phyloP scores from a whole-genome alignment of 2,888 invertebrate genomes.

The Ditula angustiorana region DNA sequence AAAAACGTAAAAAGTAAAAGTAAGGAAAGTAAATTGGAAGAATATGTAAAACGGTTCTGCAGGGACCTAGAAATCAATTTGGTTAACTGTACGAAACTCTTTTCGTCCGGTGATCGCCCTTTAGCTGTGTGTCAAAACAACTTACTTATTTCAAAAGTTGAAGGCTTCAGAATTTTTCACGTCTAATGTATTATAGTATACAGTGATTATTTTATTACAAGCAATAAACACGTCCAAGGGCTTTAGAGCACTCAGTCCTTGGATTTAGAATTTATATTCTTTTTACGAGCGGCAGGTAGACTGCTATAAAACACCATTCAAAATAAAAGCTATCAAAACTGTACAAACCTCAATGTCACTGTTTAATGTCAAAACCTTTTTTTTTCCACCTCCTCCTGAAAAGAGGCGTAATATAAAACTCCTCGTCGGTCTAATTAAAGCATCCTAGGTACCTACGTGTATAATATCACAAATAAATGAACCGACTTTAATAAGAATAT shows the following conservation, averaged over 20 bases:
- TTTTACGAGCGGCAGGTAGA: constrained; percentile 34
- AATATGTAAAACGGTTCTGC: no score
- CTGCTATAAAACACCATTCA: constrained; percentile 14
- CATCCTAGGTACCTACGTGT: no score
- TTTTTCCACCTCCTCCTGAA: not conserved
- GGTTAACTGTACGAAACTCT: no score
- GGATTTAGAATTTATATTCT: constrained; percentile 32
- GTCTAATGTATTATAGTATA: not conserved
- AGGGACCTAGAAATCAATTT: no score
- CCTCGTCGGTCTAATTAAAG: not conserved
- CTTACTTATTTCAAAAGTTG: no score
- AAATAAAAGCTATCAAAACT: constrained; percentile 22
- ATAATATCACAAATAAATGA: no score
- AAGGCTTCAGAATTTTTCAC: not conserved
- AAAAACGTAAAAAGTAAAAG: no score
- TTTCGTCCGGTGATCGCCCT: no score
- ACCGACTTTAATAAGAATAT: not conserved
- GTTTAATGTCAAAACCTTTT: constrained; percentile 3
- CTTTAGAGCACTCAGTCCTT: constrained; percentile 21
- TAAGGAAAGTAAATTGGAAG: no score
- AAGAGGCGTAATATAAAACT: not conserved
- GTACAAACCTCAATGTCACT: constrained; percentile 26
- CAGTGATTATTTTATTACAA: constrained; percentile 32
- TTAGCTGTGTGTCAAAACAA: no score
- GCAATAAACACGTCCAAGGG: constrained; percentile 23